These are phyloP conservation scores for Geotrupes spiniger DNA, from an alignment of 2,888 invertebrate species.

Conservation along the genomic window DNA sequence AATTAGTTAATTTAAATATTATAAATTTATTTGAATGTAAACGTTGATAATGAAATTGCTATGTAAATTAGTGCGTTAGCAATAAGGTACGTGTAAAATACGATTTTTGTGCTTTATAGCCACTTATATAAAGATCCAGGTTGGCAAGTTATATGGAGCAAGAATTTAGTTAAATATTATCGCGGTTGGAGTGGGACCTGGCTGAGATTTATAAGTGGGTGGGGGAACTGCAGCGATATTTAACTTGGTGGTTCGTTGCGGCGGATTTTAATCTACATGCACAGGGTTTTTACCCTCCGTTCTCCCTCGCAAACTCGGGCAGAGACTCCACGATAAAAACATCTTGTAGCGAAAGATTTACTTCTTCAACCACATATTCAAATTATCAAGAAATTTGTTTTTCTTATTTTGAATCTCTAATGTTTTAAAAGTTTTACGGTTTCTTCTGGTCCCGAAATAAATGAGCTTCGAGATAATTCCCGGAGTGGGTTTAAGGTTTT, in stretches of 20 bases:
- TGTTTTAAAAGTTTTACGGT: constrained; percentile 39
- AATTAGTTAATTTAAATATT: too few relatives aligned
- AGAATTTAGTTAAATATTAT: constrained; percentile 52
- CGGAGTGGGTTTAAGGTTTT: constrained; percentile 22
- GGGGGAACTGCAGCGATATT: constrained; percentile 47
- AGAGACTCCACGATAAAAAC: constrained; percentile 51
- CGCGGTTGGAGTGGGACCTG: constrained; percentile 48
- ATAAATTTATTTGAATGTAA: too few relatives aligned
- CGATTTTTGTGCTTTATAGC: constrained; percentile 20
- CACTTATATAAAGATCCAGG: constrained; percentile 29
- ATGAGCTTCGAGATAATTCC: constrained; percentile 36
- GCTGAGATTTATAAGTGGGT: constrained; percentile 48
- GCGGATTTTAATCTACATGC: constrained; percentile 53
- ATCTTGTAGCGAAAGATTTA: constrained; percentile 54
- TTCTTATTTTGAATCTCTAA: constrained; percentile 47
- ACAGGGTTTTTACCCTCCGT: constrained; percentile 49
- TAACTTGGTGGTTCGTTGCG: constrained; percentile 48
- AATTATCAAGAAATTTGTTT: constrained; percentile 56
- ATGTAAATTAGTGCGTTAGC: too few relatives aligned
- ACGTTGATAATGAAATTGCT: too few relatives aligned
- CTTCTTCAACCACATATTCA: constrained; percentile 53
- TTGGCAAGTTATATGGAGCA: constrained; percentile 47
- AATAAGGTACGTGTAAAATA: constrained; percentile 5
- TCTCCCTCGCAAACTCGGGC: constrained; percentile 45
- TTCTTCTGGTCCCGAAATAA: constrained; percentile 34